Percentiles rank a stretch among this genome's conserved stretches.
These are phyloP conservation scores for Phrixothrix hirtus DNA, from an alignment of 2,888 invertebrate species.

Conservation along the genomic window DNA sequence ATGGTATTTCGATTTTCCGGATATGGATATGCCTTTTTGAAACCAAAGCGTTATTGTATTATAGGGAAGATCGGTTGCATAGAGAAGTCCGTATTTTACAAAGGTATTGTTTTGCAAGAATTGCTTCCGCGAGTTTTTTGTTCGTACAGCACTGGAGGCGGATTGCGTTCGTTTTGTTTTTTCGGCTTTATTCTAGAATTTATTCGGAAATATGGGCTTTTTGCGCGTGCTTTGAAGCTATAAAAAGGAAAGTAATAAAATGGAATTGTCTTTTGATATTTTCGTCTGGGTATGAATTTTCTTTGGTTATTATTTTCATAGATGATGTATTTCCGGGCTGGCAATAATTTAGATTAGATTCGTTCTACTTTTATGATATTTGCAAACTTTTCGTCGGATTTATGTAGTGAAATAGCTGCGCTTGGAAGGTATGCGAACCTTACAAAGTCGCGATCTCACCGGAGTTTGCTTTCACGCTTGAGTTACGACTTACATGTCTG, in stretches of 20 bases:
- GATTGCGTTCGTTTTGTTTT: constrained; percentile 28
- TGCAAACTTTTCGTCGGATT: constrained; percentile 28
- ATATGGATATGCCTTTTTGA: constrained; percentile 29
- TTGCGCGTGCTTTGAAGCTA: constrained; percentile 36
- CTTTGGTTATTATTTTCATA: constrained; percentile 29
- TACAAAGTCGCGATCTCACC: constrained; percentile 26
- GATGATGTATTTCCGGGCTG: constrained; percentile 28
- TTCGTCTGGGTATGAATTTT: constrained; percentile 31
- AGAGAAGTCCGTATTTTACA: constrained; percentile 25
- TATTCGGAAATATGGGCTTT: constrained; percentile 26
- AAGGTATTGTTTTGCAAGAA: constrained; percentile 27
- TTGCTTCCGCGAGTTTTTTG: constrained; percentile 25
- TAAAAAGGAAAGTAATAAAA: constrained; percentile 40
- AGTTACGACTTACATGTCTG: constrained; percentile 29
- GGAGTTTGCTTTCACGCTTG: constrained; percentile 21
- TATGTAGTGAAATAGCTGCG: constrained; percentile 29
- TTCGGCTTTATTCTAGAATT: constrained; percentile 28
- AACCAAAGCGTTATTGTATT: constrained; percentile 31
- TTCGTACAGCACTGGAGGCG: constrained; percentile 22
- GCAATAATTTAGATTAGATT: constrained; percentile 31
- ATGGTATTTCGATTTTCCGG: constrained; percentile 23
- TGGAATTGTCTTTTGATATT: constrained; percentile 37
- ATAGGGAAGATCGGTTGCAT: constrained; percentile 25
- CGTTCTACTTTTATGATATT: constrained; percentile 30
- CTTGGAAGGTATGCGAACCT: constrained; percentile 18